phyloP scores from a whole-genome alignment of 1,140 invertebrate genomes.

The Listronotus oregonensis region DNA sequence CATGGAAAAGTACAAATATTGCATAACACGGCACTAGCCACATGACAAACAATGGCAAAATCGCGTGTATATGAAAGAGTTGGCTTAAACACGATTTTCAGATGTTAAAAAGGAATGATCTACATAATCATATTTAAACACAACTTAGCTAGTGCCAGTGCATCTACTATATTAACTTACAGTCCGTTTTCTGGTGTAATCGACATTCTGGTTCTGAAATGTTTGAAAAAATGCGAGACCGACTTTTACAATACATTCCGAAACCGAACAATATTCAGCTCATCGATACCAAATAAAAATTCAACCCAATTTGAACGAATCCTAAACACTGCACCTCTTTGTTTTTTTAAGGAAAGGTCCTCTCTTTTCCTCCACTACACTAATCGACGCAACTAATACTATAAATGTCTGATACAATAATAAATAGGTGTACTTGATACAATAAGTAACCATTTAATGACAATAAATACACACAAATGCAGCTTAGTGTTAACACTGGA shows the following conservation, averaged over 20 bases:
- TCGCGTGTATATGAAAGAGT: neutral
- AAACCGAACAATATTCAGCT: constrained; percentile 46
- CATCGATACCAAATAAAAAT: constrained; percentile 42
- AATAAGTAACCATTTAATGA: constrained; percentile 55
- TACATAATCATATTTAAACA: neutral
- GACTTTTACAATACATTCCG: constrained; percentile 37
- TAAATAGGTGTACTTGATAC: constrained; percentile 54
- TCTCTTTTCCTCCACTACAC: constrained; percentile 44
- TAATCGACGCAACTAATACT: constrained; percentile 54
- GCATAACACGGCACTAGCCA: constrained; percentile 57
- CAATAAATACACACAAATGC: constrained; percentile 57
- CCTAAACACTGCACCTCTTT: constrained; percentile 43
- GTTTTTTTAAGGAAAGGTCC: constrained; percentile 26
- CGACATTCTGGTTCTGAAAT: constrained; percentile 51
- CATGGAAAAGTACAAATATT: constrained; percentile 60
- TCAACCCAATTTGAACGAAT: constrained; percentile 47
- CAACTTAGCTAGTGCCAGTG: constrained; percentile 39
- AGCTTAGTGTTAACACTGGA: constrained; percentile 55
- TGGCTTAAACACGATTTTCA: constrained; percentile 2
- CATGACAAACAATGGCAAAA: constrained; percentile 37
- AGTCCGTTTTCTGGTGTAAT: constrained; percentile 45
- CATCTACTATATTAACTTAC: constrained; percentile 46
- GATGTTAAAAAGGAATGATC: constrained; percentile 6
- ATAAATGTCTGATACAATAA: constrained; percentile 52
- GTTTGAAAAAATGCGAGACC: constrained; percentile 35